Evolutionary conservation across 2,113 vertebrate genomes (phyloP).

Genomic region (Leiothrix lutea): DNA sequence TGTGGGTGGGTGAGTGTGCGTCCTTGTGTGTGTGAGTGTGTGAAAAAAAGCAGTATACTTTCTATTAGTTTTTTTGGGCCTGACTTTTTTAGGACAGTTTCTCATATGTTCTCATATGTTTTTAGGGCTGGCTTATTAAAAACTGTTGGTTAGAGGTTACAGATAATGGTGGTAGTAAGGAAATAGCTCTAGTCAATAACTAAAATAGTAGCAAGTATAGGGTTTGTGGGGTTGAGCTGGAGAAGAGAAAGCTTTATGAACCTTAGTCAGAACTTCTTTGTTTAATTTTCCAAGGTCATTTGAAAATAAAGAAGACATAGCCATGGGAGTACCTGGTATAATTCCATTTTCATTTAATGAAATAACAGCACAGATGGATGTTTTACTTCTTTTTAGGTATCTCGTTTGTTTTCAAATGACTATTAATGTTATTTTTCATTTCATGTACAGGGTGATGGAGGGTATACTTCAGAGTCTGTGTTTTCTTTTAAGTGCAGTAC

Average conservation of each 20-base stretch:
- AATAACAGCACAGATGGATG: neutral
- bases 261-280: slow-evolving; percentile 54
- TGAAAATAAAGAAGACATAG: neutral
- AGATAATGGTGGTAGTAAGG: slow-evolving; percentile 12
- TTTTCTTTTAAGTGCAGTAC: neutral
- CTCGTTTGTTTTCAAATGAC: neutral
- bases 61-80: neutral
- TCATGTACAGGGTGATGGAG: neutral
- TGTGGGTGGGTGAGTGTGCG: neutral
- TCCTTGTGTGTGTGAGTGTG: neutral
- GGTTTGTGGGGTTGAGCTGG: slow-evolving; percentile 57
- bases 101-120: slow-evolving; percentile 25
- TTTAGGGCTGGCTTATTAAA: slow-evolving; percentile 71
- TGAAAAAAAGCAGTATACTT: slow-evolving; percentile 18
- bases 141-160: slow-evolving; percentile 70
- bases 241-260: slow-evolving; percentile 47
- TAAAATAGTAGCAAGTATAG: slow-evolving; percentile 7
- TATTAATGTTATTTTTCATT: neutral
- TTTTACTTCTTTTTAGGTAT: neutral
- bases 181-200: neutral
- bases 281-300: neutral
- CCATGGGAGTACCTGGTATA: neutral
- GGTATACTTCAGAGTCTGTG: neutral
- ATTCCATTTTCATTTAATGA: neutral
- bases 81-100: neutral